Evolutionary conservation across 1,140 invertebrate species (phyloP), one percentile per base, ranked within the genome.

Genomic region (Tenebrio molitor): DNA sequence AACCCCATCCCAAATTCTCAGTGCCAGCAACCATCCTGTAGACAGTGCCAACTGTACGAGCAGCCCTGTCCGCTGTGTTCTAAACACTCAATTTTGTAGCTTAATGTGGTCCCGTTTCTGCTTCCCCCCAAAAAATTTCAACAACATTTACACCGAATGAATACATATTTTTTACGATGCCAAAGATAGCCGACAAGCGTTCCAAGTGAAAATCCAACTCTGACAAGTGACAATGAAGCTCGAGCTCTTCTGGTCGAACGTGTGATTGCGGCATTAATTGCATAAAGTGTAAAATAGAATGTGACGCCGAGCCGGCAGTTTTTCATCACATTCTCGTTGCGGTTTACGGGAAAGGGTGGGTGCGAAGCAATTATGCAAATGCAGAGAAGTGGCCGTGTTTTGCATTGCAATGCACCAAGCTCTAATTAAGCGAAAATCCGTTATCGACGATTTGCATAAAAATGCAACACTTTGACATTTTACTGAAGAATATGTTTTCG

Each of bases 21-120:
- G 91, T 92, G 77, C 91, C 91, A 69, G 91, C 90, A 78, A 92
- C 89, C 81, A 92, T 88, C 58, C 91, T 88, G 85, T 91, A 92
- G 77, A 92, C 89, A 78, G 89, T 89, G 79, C 91, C 91, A 44
- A 90, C 91, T 78, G 91, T 90, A 82, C 91, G 86, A 79, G 91
- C 91, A 84, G 91, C 89, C 81, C 89, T 87, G 86, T 92, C 91
- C 77, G 91, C 91, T 81, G 90, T 90, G 84, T 88, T 89, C 91
- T 92, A 82, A 81, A 81, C 72, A 80, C 77, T 79, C 74, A 64
- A 33, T 58, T 50, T 58, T 58, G 50, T 58, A 58, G 50, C 23
- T 58, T 58, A 46, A 16, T 68, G 36, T 53, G 25, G 41, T 64
- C 68, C 29, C 62, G 53, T 63, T 64, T 42, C 39, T 50, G 21